phyloP scores from a whole-genome alignment of 2,113 vertebrate species.

The Hipposideros armiger region DNA sequence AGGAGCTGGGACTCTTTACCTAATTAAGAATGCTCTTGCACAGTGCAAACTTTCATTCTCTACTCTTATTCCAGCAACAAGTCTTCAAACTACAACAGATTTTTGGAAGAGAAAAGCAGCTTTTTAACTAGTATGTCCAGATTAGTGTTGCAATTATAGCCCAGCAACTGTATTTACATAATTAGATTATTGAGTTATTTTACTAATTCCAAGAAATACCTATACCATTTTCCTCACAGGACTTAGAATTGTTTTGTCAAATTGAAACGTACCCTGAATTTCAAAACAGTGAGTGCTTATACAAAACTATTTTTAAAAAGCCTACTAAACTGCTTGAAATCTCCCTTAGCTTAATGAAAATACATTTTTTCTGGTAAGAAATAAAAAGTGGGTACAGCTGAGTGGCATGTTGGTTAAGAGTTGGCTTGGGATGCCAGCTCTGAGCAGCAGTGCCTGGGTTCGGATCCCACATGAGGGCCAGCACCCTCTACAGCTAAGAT shows the following conservation, averaged over 20 bases:
- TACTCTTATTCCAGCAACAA: background rate
- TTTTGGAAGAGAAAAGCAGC: background rate
- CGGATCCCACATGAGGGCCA: too few relatives aligned
- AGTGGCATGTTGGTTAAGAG: too few relatives aligned
- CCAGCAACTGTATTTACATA: background rate
- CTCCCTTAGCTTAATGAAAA: slow-evolving; percentile 2
- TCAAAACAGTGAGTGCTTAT: slow-evolving; percentile 41
- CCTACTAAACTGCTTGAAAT: background rate
- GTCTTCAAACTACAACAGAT: slow-evolving; percentile 23
- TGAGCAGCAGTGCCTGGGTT: too few relatives aligned
- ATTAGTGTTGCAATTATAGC: background rate
- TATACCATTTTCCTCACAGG: background rate
- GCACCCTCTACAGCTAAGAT: too few relatives aligned
- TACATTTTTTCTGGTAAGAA: slow-evolving; percentile 7
- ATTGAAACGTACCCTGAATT: slow-evolving; percentile 12
- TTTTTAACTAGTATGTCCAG: background rate
- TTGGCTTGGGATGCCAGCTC: too few relatives aligned
- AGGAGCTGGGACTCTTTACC: background rate
- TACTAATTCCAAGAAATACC: background rate
- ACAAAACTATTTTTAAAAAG: slow-evolving; percentile 37
- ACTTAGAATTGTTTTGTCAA: slow-evolving; percentile 38
- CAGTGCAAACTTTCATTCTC: background rate
- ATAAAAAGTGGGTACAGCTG: background rate
- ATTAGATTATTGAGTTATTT: slow-evolving; percentile 39
- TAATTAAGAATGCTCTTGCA: background rate